Evolutionary conservation across 2,113 vertebrate species (phyloP), one percentile per base, ranked within the genome.

Genomic region (Orcinus orca): DNA sequence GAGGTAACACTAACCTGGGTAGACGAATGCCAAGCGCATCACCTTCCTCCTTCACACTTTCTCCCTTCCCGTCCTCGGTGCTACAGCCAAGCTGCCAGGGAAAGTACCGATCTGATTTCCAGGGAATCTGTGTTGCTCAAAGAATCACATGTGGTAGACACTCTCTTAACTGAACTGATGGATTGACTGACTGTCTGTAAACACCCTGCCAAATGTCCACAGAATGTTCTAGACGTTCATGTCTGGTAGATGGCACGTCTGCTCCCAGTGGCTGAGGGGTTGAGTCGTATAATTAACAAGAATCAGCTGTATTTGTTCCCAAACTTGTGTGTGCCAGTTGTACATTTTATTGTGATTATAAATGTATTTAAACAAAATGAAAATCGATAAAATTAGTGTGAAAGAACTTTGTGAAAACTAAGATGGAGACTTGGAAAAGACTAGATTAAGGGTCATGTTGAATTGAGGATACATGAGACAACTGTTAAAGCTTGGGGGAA

Each of bases 391-490:
- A 71, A 83, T n/a, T 44, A 26, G 20, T 14, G 44, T 68, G 50
- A 76, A 84, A 38, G 31, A 55, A 14, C 36, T 84, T 47, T 76
- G 38, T 47, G 47, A 81, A 88, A 67, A 70, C 41, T 41, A 33
- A 47, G 71, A 65, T 8, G 29, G 82, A 70, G 26, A 50, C 74
- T 92, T 83, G 55, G 79, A 86, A 36, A 93, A 86, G 71, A 80
- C 73, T 23, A 74, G 60, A 50, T n/a, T 53, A 47, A 47, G 5
- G 74, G 14, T 53, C 53, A 47, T 21, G 21, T 12, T 23, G 68
- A 79, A 26, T 2, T 11, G 33, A 83, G 58, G 60, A 53, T 17
- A 70, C 10, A 15, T 63, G 73, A 81, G 38, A 85, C 6, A n/a
- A 67, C 71, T 29, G 36, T 63, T 44, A 47, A 82, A 88, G 36